Conservation (phyloP, 2,797 vertebrate genomes). For the Siniperca undulata region DNA sequence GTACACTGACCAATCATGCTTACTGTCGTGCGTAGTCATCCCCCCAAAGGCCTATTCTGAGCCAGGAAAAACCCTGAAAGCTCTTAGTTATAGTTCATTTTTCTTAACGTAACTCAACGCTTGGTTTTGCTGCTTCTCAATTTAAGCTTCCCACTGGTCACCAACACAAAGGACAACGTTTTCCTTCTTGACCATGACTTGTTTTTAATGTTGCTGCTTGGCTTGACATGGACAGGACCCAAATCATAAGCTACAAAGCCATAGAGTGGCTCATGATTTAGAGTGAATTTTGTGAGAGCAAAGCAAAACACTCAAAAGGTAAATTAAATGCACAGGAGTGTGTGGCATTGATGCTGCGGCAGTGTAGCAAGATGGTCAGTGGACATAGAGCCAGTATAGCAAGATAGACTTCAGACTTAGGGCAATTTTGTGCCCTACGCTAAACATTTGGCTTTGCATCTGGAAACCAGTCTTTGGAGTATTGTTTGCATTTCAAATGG, state of each 20-base stretch:
- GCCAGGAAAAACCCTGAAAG: not conserved
- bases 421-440: not conserved
- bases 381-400: not conserved
- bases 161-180: not conserved
- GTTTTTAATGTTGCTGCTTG: not conserved
- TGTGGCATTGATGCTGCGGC: conserved; percentile 8
- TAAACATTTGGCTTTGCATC: not conserved
- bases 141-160: not conserved
- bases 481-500: not conserved
- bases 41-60: too few species aligned
- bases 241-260: not conserved
- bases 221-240: not conserved
- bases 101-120: not conserved
- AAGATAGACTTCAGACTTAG: not conserved
- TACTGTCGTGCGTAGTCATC: too few species aligned
- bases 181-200: not conserved
- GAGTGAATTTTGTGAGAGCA: not conserved
- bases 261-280: not conserved
- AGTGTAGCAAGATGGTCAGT: conserved; percentile 22
- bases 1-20: too few species aligned
- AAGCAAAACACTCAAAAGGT: conserved; percentile 1
- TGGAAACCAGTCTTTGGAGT: too few species aligned
- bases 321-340: conserved; percentile 4
- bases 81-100: not conserved
- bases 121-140: not conserved